phyloP scores from a whole-genome alignment of 2,797 vertebrate genomes.

The Sebastes umbrosus region DNA sequence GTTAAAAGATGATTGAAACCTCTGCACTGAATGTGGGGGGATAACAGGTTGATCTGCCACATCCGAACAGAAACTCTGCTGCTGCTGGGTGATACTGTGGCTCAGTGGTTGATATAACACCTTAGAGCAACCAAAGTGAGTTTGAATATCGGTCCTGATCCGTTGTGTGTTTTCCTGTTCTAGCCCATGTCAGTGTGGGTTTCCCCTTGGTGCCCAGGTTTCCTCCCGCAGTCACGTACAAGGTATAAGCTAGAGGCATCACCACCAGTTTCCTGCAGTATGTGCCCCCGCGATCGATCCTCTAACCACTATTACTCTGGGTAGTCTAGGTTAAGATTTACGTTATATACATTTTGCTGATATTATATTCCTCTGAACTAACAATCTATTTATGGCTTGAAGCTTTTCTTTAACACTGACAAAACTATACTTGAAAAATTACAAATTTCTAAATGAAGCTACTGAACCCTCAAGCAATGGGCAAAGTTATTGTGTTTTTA shows the following conservation, averaged over 20 bases:
- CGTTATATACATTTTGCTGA: neutral
- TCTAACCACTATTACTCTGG: no score
- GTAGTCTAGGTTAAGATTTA: no score
- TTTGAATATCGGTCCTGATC: neutral
- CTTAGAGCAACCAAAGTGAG: neutral
- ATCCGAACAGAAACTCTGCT: constrained; percentile 21
- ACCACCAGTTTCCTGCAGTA: neutral
- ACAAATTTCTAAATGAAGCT: neutral
- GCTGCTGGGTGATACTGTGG: neutral
- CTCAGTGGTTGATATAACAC: neutral
- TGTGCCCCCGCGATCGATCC: no score
- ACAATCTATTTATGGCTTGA: neutral
- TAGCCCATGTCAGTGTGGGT: neutral
- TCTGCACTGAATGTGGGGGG: neutral
- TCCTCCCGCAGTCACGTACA: neutral
- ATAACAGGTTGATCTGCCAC: neutral
- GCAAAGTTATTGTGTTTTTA: no score
- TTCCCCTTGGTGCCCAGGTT: neutral
- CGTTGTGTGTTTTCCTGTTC: neutral
- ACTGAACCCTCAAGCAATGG: no score
- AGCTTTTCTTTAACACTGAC: neutral
- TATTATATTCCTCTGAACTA: neutral
- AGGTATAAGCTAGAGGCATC: neutral
- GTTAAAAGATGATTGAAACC: constrained; percentile 1
- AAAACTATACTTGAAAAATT: neutral